A percentile compares a stretch with the other conserved stretches of the same genome.
Evolutionary conservation across 2,113 vertebrate genomes (phyloP).

Genomic region (Phyllostomus hastatus): DNA sequence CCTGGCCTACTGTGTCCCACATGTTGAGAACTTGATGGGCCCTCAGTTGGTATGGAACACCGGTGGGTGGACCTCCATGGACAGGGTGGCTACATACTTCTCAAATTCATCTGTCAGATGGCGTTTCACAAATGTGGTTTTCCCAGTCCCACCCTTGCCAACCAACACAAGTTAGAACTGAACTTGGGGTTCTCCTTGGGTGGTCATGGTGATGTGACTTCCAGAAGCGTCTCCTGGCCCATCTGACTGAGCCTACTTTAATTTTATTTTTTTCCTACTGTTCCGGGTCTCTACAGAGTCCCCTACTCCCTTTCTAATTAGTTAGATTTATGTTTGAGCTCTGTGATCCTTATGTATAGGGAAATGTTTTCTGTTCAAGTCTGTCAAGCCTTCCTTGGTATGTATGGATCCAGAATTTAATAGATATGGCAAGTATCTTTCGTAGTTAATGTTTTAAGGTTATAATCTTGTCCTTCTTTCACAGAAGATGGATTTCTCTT

Average conservation of each 20-base stretch:
- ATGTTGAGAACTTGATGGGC: no score
- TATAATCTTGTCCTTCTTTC: slow-evolving; percentile 2
- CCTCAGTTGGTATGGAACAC: no score
- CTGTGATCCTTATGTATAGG: background rate
- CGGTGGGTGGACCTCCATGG: no score
- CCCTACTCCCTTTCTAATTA: background rate
- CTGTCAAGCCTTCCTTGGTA: background rate
- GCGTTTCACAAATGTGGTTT: no score
- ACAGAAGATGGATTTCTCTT: background rate
- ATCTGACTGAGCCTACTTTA: background rate
- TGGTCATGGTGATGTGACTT: no score
- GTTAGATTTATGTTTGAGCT: background rate
- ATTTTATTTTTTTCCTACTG: background rate
- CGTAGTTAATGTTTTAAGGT: slow-evolving; percentile 23
- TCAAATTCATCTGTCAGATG: no score
- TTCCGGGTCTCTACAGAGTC: background rate
- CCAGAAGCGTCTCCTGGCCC: no score
- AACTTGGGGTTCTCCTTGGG: no score
- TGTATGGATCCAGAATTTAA: background rate
- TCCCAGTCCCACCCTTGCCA: no score
- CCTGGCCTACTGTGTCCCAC: no score
- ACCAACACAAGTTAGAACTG: no score
- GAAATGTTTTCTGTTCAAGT: slow-evolving; percentile 17
- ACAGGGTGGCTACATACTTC: no score
- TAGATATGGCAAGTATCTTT: slow-evolving; percentile 5